phyloP scores from a whole-genome alignment of 2,113 vertebrate genomes.

The Pelusios castaneus region DNA sequence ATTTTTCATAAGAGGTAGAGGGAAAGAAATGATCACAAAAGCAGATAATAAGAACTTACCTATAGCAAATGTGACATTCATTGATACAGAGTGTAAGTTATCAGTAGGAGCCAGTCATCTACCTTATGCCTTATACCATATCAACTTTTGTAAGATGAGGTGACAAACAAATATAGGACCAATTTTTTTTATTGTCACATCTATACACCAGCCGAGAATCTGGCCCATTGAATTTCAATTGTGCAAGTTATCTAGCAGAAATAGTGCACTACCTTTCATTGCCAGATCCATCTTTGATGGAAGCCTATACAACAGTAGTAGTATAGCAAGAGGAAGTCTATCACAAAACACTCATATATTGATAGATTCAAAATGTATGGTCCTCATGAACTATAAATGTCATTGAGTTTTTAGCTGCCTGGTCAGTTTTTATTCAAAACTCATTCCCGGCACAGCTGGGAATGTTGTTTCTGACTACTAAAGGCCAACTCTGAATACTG shows the following conservation, averaged over 20 bases:
- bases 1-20: not conserved
- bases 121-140: not conserved
- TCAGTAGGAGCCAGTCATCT: not conserved
- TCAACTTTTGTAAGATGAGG: not conserved
- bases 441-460: conserved; percentile 18
- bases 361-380: not conserved
- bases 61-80: not conserved
- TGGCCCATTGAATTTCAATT: not conserved
- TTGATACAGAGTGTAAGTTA: not conserved
- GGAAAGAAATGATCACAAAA: not conserved
- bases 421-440: conserved; percentile 22
- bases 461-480: not conserved
- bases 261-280: not conserved
- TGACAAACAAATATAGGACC: not conserved
- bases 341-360: not conserved
- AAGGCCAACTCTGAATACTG: not conserved
- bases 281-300: not conserved
- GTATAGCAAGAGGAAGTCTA: not conserved
- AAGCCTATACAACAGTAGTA: not conserved
- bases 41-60: not conserved
- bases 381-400: not conserved
- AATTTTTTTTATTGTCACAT: not conserved
- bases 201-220: not conserved
- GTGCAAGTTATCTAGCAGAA: not conserved
- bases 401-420: not conserved